Evolutionary conservation across 2,113 vertebrate species (phyloP).

Genomic region (Mohoua ochrocephala): DNA sequence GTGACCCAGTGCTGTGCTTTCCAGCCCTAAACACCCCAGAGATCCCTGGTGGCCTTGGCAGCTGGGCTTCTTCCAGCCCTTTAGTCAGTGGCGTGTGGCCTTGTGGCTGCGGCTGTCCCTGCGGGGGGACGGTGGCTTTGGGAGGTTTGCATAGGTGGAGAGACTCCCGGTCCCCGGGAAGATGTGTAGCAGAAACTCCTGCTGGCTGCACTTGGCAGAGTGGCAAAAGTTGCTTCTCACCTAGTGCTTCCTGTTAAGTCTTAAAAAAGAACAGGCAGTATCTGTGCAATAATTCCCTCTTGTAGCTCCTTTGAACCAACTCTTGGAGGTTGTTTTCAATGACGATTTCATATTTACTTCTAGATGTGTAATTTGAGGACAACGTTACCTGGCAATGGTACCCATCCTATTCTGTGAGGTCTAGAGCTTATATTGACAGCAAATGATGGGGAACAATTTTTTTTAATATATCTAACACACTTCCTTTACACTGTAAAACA

Average conservation of each 20-base stretch:
- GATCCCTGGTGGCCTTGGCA: background rate
- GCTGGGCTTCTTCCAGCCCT: background rate
- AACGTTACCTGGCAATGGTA: background rate
- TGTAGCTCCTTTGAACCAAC: background rate
- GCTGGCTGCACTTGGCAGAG: background rate
- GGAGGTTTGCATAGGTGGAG: accelerated
- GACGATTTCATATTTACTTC: background rate
- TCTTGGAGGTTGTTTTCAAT: background rate
- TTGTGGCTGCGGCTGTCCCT: background rate
- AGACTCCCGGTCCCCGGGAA: background rate
- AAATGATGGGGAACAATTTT: background rate
- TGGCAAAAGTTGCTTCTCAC: background rate
- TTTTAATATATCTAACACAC: background rate
- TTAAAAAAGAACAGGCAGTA: background rate
- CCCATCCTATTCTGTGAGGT: background rate
- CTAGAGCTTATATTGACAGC: background rate
- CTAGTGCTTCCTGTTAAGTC: background rate
- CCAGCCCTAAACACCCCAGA: background rate
- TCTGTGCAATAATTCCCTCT: background rate
- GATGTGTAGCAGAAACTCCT: background rate
- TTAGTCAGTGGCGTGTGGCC: background rate
- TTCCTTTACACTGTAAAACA: background rate
- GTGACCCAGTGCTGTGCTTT: background rate
- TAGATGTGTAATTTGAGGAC: background rate
- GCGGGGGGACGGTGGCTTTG: background rate